A percentile compares a stretch with the other conserved stretches of the same genome.
Evolutionary conservation across 2,113 vertebrate species (phyloP).

Genomic region (Nothocercus julius): DNA sequence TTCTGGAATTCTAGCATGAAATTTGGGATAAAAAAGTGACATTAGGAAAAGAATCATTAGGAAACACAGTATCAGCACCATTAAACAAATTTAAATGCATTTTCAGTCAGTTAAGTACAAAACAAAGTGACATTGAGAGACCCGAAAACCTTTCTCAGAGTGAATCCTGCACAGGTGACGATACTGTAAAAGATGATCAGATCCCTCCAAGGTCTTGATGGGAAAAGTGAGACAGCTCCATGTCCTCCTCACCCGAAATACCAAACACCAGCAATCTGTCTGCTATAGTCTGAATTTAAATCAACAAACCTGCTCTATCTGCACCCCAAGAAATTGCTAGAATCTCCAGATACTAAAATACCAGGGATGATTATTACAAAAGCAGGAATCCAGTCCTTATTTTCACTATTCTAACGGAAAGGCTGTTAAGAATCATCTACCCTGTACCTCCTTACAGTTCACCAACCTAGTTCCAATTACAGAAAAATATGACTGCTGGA

Average conservation of each 20-base stretch:
- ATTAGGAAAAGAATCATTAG: background rate
- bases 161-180: background rate
- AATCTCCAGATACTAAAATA: background rate
- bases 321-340: background rate
- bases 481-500: background rate
- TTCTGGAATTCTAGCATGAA: constrained; percentile 79
- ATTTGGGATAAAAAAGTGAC: background rate
- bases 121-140: background rate
- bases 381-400: background rate
- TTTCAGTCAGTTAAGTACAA: background rate
- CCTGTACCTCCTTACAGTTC: background rate
- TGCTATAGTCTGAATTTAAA: background rate
- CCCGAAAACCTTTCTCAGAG: background rate
- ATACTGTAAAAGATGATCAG: background rate
- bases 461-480: background rate
- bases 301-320: background rate
- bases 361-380: background rate
- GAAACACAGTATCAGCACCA: background rate
- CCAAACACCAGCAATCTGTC: background rate
- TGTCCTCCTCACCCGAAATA: background rate
- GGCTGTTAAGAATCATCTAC: background rate
- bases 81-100: background rate
- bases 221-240: background rate
- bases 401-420: background rate
- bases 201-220: background rate